These are phyloP conservation scores for Penaeus chinensis DNA, from an alignment of 1,140 invertebrate species.

Conservation along the genomic window DNA sequence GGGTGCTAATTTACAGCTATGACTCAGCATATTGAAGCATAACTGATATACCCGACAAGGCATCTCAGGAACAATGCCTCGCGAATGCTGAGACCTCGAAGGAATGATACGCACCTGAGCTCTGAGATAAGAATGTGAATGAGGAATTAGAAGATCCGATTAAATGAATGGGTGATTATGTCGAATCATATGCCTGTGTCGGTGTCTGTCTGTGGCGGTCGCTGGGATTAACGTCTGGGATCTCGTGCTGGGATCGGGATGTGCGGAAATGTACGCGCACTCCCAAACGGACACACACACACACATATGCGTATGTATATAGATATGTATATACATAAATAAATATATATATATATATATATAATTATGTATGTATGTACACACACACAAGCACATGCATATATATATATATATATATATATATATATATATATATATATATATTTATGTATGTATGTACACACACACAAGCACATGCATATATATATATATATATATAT, in stretches of 20 bases:
- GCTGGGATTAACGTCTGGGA: no score
- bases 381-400: not conserved
- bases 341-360: not conserved
- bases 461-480: not conserved
- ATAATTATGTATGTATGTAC: not conserved
- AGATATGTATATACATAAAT: not conserved
- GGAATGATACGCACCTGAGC: no score
- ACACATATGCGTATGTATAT: not conserved
- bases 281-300: not conserved
- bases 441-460: not conserved
- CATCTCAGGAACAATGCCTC: no score
- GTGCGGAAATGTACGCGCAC: not conserved
- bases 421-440: constrained; percentile 18
- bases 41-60: no score
- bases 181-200: no score
- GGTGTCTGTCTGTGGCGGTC: no score
- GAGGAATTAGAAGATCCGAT: no score
- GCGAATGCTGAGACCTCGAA: no score
- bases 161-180: no score
- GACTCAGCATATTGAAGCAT: not conserved
- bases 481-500: not conserved
- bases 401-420: constrained; percentile 2
- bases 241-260: no score
- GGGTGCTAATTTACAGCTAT: not conserved
- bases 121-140: no score